Evolutionary conservation across 2,113 vertebrate genomes (phyloP).

Genomic region (Choloepus hoffmanni): DNA sequence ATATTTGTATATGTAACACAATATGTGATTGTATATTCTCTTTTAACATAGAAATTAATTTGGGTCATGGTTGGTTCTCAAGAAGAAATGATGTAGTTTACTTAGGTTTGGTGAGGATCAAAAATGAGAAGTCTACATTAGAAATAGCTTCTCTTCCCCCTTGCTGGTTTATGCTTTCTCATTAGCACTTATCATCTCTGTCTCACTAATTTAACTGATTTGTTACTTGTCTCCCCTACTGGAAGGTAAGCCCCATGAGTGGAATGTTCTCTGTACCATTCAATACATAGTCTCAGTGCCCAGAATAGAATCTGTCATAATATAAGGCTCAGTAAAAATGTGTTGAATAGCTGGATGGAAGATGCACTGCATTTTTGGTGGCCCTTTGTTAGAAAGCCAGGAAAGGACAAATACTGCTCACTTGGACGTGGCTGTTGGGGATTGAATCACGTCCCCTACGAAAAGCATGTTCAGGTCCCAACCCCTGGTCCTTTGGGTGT

Average conservation of each 20-base stretch:
- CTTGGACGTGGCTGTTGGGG: background rate
- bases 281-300: background rate
- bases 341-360: background rate
- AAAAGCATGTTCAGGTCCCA: too few species aligned
- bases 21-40: background rate
- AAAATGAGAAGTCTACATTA: background rate
- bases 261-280: background rate
- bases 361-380: background rate
- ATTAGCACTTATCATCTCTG: background rate
- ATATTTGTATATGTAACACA: background rate
- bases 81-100: background rate
- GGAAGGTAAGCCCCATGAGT: too few species aligned
- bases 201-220: background rate
- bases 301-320: background rate
- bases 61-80: background rate
- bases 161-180: background rate
- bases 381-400: background rate
- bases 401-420: too few species aligned
- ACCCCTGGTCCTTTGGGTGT: too few species aligned
- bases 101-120: background rate
- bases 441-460: too few species aligned
- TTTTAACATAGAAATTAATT: background rate
- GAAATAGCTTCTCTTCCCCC: background rate
- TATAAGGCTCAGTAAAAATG: background rate
- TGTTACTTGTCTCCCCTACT: background rate